A percentile compares a stretch with the other conserved stretches of the same genome.
Evolutionary conservation across 1,140 invertebrate genomes (phyloP).

Genomic region (Marisa cornuarietis): DNA sequence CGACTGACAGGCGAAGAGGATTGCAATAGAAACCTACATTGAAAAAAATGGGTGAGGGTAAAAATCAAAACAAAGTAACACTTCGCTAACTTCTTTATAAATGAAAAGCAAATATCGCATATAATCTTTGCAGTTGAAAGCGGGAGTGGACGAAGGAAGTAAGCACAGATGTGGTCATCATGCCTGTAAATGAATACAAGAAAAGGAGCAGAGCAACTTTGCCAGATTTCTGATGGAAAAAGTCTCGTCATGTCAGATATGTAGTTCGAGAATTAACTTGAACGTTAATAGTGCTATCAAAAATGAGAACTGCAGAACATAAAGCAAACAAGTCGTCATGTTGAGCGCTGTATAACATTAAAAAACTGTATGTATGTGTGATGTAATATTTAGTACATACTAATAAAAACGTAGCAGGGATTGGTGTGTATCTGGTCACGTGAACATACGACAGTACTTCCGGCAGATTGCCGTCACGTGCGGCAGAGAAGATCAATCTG

Average conservation of each 20-base stretch:
- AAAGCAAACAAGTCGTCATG: too few relatives aligned
- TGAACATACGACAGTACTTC: constrained; percentile 89
- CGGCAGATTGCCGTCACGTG: constrained; percentile 89
- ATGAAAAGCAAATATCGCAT: too few relatives aligned
- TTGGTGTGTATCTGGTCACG: constrained; percentile 85
- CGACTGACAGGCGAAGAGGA: constrained; percentile 15
- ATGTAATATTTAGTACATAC: constrained; percentile 71
- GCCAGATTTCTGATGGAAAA: too few relatives aligned
- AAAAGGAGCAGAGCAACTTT: neutral
- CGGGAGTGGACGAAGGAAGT: neutral
- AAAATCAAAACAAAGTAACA: neutral
- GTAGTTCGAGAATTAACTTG: too few relatives aligned
- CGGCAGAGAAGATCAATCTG: constrained; percentile 81
- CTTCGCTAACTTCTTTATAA: too few relatives aligned
- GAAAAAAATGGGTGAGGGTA: neutral
- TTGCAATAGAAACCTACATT: constrained; percentile 1
- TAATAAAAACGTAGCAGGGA: constrained; percentile 89
- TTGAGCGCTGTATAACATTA: too few relatives aligned
- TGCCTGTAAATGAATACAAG: neutral
- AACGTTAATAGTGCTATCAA: too few relatives aligned
- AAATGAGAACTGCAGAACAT: too few relatives aligned
- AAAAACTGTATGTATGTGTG: too few relatives aligned
- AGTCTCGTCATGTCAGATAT: too few relatives aligned
- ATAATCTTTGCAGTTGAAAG: too few relatives aligned
- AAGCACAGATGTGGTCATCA: neutral